Conservation (phyloP, 2,113 vertebrate genomes). For the Bufo gargarizans region DNA sequence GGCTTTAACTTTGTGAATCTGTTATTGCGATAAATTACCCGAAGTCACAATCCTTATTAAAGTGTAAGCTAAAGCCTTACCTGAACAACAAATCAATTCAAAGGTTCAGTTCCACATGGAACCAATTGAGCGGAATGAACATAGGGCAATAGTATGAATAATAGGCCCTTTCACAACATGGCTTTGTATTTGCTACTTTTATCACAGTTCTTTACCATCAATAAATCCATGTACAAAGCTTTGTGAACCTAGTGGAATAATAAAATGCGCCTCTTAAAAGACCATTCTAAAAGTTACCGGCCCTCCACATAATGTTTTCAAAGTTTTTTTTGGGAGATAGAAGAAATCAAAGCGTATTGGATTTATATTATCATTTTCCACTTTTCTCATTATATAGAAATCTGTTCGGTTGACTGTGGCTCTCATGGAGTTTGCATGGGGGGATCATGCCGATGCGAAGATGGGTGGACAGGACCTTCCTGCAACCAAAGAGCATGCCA, state of each 20-base stretch:
- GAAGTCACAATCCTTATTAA: conserved; percentile 42
- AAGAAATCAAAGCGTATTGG: background rate
- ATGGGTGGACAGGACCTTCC: conserved; percentile 89
- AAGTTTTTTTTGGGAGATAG: background rate
- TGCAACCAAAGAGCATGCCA: conserved; percentile 94
- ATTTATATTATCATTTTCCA: background rate
- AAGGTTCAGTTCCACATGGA: conserved; percentile 26
- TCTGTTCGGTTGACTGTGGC: conserved; percentile 89
- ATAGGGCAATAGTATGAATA: conserved; percentile 4
- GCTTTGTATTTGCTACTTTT: conserved; percentile 2
- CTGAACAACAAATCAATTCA: conserved; percentile 45
- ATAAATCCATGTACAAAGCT: conserved; percentile 1
- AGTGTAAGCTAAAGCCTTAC: conserved; percentile 39
- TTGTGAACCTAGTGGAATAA: background rate
- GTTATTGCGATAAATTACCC: conserved; percentile 51
- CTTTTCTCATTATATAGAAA: conserved; percentile 73
- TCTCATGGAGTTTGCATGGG: conserved; percentile 89
- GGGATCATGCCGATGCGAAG: conserved; percentile 90
- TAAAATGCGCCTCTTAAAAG: background rate
- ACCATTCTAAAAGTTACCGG: background rate
- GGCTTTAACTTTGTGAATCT: conserved; percentile 23
- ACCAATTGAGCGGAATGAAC: conserved; percentile 28
- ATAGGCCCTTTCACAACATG: background rate
- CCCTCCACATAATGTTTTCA: background rate
- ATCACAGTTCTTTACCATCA: background rate